A percentile compares a stretch with the other conserved stretches of the same genome.
Evolutionary conservation across 37 sponge, comb jelly and placozoan genomes (phyloP).

Genomic region (Spongilla lacustris): DNA sequence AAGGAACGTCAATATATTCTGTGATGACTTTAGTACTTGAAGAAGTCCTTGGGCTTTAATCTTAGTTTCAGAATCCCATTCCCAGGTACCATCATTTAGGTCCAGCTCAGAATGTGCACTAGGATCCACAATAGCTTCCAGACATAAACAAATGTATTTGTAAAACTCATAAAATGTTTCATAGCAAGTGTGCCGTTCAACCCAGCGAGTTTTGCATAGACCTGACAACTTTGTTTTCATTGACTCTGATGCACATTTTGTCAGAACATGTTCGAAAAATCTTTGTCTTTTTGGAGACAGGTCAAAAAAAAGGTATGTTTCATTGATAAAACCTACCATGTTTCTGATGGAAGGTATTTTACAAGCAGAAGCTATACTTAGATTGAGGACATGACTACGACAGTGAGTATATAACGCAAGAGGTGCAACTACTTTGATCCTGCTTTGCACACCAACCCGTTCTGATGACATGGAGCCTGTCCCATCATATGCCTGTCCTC

Average conservation of each 20-base stretch:
- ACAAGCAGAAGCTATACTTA: conserved; percentile 18
- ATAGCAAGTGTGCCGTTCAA: conserved; percentile 10
- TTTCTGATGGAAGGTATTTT: conserved; percentile 12
- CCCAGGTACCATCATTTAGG: conserved; percentile 17
- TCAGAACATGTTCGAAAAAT: conserved; percentile 3
- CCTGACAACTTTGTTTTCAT: conserved; percentile 7
- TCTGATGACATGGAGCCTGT: neutral
- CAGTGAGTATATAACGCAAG: conserved; percentile 16
- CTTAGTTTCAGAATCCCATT: conserved; percentile 60
- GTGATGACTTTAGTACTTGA: conserved; percentile 36
- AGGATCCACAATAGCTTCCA: too few relatives aligned
- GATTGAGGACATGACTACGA: conserved; percentile 13
- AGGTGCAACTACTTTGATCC: conserved; percentile 14
- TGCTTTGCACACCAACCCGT: conserved; percentile 15
- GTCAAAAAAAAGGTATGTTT: conserved; percentile 15
- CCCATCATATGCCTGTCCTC: conserved; percentile 57
- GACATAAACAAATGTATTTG: too few relatives aligned
- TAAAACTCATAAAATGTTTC: neutral
- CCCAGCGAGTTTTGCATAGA: conserved; percentile 35
- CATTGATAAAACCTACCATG: conserved; percentile 8
- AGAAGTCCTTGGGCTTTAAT: conserved; percentile 49
- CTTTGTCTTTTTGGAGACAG: conserved; percentile 27
- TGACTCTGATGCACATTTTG: neutral
- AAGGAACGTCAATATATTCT: conserved; percentile 23
- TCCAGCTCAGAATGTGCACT: neutral